phyloP scores from a whole-genome alignment of 2,113 vertebrate genomes.

The Sapajus apella region DNA sequence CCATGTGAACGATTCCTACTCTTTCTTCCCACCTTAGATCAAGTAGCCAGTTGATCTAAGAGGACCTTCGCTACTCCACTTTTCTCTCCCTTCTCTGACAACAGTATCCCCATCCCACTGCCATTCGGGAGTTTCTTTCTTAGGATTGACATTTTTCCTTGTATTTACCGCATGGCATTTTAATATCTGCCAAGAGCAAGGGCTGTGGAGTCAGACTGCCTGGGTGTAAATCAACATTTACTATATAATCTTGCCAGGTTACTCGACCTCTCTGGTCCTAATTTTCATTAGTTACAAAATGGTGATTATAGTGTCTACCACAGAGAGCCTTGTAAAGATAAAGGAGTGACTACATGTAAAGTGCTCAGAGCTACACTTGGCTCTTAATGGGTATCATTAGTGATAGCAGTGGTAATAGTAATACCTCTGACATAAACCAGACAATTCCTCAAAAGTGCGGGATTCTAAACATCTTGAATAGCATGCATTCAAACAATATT shows the following conservation, averaged over 20 bases:
- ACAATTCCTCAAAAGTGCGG: not conserved
- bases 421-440: not conserved
- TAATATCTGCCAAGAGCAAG: conserved; percentile 28
- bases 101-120: not conserved
- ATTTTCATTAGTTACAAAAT: not conserved
- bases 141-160: not conserved
- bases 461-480: not conserved
- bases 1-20: not conserved
- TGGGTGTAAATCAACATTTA: not conserved
- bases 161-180: not conserved
- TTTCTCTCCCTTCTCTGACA: not conserved
- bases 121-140: not conserved
- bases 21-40: not conserved
- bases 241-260: not conserved
- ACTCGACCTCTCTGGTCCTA: not conserved
- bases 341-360: not conserved
- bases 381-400: not conserved
- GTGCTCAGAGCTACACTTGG: not conserved
- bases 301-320: not conserved
- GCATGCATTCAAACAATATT: not conserved
- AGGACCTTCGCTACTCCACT: not conserved
- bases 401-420: not conserved
- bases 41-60: not conserved
- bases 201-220: not conserved
- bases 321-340: not conserved